Percentiles rank a stretch among this genome's conserved stretches.
phyloP scores from a whole-genome alignment of 2,888 invertebrate species.

The Teleiodes luculella region DNA sequence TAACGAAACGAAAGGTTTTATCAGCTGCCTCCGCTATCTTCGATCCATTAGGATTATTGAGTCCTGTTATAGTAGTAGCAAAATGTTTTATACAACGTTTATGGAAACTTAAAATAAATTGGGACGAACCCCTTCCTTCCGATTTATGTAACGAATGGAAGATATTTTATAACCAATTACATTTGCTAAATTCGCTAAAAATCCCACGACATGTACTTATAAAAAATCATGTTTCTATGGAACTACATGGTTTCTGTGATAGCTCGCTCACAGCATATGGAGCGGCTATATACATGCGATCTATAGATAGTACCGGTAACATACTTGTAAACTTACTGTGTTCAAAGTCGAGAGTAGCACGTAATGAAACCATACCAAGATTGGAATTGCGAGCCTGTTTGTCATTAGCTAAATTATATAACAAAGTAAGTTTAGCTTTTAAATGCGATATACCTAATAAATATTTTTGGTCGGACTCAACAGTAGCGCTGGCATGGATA shows the following conservation, averaged over 20 bases:
- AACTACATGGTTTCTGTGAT: background rate
- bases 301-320: background rate
- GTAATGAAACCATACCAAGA: slow-evolving; percentile 3
- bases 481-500: no score
- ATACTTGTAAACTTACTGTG: background rate
- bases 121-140: background rate
- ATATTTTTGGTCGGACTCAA: no score
- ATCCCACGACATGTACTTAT: background rate
- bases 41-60: slow-evolving; percentile 8
- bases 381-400: background rate
- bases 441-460: no score
- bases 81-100: slow-evolving; percentile 12
- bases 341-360: slow-evolving; percentile 5
- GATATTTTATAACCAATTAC: background rate
- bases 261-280: no score
- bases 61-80: background rate
- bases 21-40: slow-evolving; percentile 6
- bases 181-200: background rate
- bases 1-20: slow-evolving; percentile 6
- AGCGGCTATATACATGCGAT: no score
- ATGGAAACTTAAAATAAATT: slow-evolving; percentile 1
- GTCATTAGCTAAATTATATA: background rate
- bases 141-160: background rate
- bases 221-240: background rate
- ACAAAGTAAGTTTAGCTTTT: no score